Evolutionary conservation across 2,888 invertebrate genomes (phyloP).

Genomic region (Torymus tubicola): DNA sequence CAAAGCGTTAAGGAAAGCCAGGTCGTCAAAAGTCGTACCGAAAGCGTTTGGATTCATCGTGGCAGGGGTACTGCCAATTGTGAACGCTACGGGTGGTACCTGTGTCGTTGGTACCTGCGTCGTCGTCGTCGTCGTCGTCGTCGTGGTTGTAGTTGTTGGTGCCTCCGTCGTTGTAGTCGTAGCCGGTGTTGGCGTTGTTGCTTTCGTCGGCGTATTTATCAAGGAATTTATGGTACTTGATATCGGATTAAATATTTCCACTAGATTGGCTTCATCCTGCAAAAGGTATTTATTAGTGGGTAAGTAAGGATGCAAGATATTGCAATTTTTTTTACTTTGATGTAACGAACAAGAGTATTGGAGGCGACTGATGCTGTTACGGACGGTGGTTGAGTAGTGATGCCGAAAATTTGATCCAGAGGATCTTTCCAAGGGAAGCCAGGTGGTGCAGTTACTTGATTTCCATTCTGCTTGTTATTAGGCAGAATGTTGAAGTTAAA

Average conservation of each 20-base stretch:
- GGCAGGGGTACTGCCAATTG: conserved; percentile 10
- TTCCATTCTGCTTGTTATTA: conserved; percentile 61
- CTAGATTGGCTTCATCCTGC: conserved; percentile 70
- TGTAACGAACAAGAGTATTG: conserved; percentile 68
- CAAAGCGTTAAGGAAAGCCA: conserved; percentile 81
- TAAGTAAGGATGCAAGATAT: neutral
- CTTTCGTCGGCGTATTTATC: conserved; percentile 60
- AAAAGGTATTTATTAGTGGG: neutral
- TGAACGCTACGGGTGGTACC: conserved; percentile 53
- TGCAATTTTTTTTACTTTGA: too few relatives aligned
- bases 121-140: conserved; percentile 28
- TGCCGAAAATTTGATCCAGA: conserved; percentile 73
- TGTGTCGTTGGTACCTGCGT: conserved; percentile 58
- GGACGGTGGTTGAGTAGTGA: conserved; percentile 70
- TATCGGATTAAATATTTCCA: conserved; percentile 69
- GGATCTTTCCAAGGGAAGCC: conserved; percentile 74
- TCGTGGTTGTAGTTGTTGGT: conserved; percentile 31
- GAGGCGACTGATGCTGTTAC: conserved; percentile 72
- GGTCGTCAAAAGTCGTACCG: conserved; percentile 77
- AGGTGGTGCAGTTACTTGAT: conserved; percentile 67
- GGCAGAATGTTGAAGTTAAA: conserved; percentile 67
- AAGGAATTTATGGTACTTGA: conserved; percentile 62
- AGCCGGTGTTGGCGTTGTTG: conserved; percentile 61
- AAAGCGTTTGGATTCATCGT: conserved; percentile 67
- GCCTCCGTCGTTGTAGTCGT: conserved; percentile 40